A percentile compares a stretch with the other conserved stretches of the same genome.
These are phyloP conservation scores for Agriopis aurantiaria DNA, from an alignment of 2,888 invertebrate species.

Conservation along the genomic window DNA sequence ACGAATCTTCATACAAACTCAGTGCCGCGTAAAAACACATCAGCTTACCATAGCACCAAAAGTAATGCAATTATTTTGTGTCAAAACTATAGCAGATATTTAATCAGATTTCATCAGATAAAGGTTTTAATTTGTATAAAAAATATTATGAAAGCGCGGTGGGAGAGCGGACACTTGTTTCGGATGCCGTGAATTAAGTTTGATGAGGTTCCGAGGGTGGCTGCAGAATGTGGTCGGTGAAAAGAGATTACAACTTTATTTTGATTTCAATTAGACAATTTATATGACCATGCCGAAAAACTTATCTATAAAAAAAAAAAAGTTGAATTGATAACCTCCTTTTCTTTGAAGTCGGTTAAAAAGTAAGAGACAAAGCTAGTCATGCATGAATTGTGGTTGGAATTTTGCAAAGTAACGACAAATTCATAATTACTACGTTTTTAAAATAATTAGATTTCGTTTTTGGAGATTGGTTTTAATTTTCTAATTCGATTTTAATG, in stretches of 20 bases:
- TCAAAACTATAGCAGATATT: slow-evolving; percentile 69
- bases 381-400: too few relatives aligned
- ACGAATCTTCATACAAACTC: slow-evolving; percentile 62
- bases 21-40: slow-evolving; percentile 73
- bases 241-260: neutral
- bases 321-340: too few relatives aligned
- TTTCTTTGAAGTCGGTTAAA: too few relatives aligned
- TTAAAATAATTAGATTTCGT: too few relatives aligned
- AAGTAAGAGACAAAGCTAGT: too few relatives aligned
- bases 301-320: too few relatives aligned
- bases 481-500: too few relatives aligned
- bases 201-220: slow-evolving; percentile 21
- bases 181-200: slow-evolving; percentile 32
- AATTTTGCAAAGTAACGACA: too few relatives aligned
- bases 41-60: slow-evolving; percentile 67
- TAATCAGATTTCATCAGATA: slow-evolving; percentile 82
- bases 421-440: too few relatives aligned
- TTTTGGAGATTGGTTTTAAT: too few relatives aligned
- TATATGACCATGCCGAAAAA: too few relatives aligned
- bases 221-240: neutral
- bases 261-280: too few relatives aligned
- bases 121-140: slow-evolving; percentile 75
- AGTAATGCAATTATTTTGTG: slow-evolving; percentile 66
- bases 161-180: slow-evolving; percentile 76
- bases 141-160: slow-evolving; percentile 60